Conservation (phyloP, 2,113 vertebrate species). For the Grantiella picta region DNA sequence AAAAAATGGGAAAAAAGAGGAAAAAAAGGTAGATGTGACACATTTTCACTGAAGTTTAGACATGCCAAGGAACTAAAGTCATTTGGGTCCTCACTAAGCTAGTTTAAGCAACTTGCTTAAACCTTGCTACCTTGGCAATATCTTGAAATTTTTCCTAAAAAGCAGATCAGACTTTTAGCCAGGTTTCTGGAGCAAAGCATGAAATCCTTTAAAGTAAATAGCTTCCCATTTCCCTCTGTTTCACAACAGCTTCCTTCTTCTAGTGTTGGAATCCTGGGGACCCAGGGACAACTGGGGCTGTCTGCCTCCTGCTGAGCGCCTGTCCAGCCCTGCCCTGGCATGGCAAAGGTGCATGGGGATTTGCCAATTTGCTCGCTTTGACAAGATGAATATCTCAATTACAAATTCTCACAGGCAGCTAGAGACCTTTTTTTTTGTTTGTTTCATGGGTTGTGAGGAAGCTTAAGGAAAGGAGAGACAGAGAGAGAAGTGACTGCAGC, state of each 20-base stretch:
- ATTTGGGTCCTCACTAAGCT: background rate
- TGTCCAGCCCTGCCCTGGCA: background rate
- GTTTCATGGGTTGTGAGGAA: background rate
- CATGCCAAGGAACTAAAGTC: background rate
- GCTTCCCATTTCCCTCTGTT: constrained; percentile 54
- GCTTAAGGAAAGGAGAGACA: background rate
- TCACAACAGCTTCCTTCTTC: constrained; percentile 53
- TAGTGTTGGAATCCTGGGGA: background rate
- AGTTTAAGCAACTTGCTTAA: constrained; percentile 28
- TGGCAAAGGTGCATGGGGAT: background rate
- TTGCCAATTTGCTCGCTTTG: background rate
- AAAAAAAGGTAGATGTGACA: background rate
- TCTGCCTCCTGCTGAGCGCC: background rate
- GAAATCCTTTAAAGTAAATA: constrained; percentile 67
- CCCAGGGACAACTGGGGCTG: background rate
- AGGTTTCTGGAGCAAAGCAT: constrained; percentile 61
- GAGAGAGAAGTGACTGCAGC: background rate
- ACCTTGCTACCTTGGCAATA: background rate
- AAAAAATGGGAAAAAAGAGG: background rate
- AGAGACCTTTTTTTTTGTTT: background rate
- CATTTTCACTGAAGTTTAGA: background rate
- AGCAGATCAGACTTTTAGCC: constrained; percentile 55
- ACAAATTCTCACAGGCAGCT: background rate
- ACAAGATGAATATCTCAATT: background rate
- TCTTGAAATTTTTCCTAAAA: constrained; percentile 55